A percentile compares a stretch with the other conserved stretches of the same genome.
Evolutionary conservation across 2,113 vertebrate species (phyloP).

Genomic region (Toxotes jaculatrix): DNA sequence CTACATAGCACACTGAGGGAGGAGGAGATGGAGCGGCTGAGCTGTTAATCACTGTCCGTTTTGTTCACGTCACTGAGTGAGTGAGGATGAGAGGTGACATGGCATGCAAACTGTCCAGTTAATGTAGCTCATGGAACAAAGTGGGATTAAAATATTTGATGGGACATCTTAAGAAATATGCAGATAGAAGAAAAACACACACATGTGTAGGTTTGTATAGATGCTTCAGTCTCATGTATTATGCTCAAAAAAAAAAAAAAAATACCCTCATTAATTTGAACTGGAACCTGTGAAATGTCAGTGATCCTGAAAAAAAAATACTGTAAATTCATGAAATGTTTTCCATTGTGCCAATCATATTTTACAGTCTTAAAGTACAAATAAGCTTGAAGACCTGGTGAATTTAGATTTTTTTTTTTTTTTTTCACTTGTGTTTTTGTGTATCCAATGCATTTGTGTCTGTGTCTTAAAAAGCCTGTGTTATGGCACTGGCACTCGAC

Average conservation of each 20-base stretch:
- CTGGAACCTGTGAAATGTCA: constrained; percentile 78
- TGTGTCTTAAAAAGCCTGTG: constrained; percentile 74
- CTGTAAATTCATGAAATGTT: constrained; percentile 68
- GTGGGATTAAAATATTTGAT: constrained; percentile 53
- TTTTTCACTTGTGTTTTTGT: constrained; percentile 66
- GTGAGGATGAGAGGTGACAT: constrained; percentile 38
- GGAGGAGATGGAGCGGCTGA: constrained; percentile 49
- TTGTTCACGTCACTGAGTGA: constrained; percentile 54
- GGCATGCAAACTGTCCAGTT: constrained; percentile 58
- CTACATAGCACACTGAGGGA: constrained; percentile 53
- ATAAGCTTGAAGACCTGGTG: constrained; percentile 78
- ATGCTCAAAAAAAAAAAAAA: constrained; percentile 29
- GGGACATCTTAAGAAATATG: constrained; percentile 42
- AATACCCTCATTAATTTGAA: constrained; percentile 66
- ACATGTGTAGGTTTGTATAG: constrained; percentile 62
- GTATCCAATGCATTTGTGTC: constrained; percentile 78
- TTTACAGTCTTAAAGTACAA: constrained; percentile 79
- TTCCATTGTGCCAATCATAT: constrained; percentile 73
- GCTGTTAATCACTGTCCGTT: constrained; percentile 72
- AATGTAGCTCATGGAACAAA: constrained; percentile 62
- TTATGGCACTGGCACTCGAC: constrained; percentile 65
- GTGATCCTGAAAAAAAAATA: constrained; percentile 53
- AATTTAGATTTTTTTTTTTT: constrained; percentile 59
- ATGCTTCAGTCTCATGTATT: constrained; percentile 62
- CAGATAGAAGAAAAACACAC: constrained; percentile 47